These are phyloP conservation scores for Empis stercorea DNA, from an alignment of 2,888 invertebrate species.

Conservation along the genomic window DNA sequence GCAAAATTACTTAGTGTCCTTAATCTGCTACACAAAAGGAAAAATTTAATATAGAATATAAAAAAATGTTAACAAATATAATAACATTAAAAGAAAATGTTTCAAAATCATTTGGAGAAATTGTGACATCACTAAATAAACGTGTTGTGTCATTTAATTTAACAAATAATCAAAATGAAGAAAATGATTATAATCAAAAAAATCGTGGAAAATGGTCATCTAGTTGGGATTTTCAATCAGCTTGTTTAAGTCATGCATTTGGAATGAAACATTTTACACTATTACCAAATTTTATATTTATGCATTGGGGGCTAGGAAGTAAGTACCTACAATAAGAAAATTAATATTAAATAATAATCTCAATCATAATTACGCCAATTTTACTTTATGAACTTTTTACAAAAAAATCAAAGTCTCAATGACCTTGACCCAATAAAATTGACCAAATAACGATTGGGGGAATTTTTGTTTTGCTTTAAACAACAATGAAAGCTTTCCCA, in stretches of 20 bases:
- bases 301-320: conserved; percentile 20
- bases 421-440: neutral
- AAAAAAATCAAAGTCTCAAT: neutral
- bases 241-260: conserved; percentile 72
- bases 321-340: conserved; percentile 8
- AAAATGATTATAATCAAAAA: neutral
- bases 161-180: neutral
- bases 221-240: conserved; percentile 63
- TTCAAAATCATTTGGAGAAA: neutral
- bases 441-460: neutral
- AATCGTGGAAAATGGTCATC: conserved; percentile 56
- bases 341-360: neutral
- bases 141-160: neutral
- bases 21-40: too few relatives aligned
- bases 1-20: too few relatives aligned
- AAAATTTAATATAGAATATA: neutral
- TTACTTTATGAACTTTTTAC: neutral
- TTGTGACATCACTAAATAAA: neutral
- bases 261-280: conserved; percentile 73
- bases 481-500: neutral
- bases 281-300: conserved; percentile 37
- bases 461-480: neutral
- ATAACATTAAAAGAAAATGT: neutral
- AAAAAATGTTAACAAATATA: neutral
- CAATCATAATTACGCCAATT: neutral